These are phyloP conservation scores for Pristionchus exspectatus DNA, from an alignment of 2,888 invertebrate genomes.

Conservation along the genomic window DNA sequence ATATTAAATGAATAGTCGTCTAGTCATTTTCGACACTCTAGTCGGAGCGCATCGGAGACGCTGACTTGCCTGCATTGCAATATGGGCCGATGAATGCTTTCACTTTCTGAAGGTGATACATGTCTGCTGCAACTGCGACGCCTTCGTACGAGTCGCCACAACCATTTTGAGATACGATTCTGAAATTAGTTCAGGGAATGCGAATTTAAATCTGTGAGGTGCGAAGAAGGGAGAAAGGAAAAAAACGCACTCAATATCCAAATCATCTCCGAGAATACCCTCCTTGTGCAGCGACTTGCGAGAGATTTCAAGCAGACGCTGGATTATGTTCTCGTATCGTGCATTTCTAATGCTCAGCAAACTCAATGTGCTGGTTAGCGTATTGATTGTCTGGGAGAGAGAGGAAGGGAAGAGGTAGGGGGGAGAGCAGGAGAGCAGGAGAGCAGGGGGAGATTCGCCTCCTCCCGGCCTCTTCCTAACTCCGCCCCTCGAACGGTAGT, in stretches of 20 bases:
- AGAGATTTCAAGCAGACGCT: neutral
- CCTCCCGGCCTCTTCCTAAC: too few species aligned
- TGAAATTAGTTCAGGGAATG: neutral
- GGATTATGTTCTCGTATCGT: neutral
- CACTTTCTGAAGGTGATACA: slow-evolving; percentile 71
- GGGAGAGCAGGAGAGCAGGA: too few species aligned
- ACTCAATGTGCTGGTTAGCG: too few species aligned
- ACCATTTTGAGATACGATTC: slow-evolving; percentile 64
- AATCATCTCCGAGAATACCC: slow-evolving; percentile 39
- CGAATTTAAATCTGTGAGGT: neutral
- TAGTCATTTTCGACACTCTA: too few species aligned
- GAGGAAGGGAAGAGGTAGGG: too few species aligned
- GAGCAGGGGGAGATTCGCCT: neutral
- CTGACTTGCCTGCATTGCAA: slow-evolving; percentile 64
- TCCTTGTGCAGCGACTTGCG: slow-evolving; percentile 19
- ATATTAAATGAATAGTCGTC: too few species aligned
- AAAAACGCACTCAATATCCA: slow-evolving; percentile 39
- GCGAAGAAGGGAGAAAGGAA: too few species aligned
- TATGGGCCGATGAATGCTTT: slow-evolving; percentile 70
- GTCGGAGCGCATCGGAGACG: neutral
- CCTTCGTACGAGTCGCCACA: slow-evolving; percentile 70
- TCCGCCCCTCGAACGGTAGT: too few species aligned
- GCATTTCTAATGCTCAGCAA: neutral
- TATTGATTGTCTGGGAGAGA: too few species aligned
- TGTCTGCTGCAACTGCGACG: slow-evolving; percentile 71